Percentiles rank a stretch among this genome's conserved stretches.
These are phyloP conservation scores for Aleiodes alternator DNA, from an alignment of 2,888 invertebrate species.

Conservation along the genomic window DNA sequence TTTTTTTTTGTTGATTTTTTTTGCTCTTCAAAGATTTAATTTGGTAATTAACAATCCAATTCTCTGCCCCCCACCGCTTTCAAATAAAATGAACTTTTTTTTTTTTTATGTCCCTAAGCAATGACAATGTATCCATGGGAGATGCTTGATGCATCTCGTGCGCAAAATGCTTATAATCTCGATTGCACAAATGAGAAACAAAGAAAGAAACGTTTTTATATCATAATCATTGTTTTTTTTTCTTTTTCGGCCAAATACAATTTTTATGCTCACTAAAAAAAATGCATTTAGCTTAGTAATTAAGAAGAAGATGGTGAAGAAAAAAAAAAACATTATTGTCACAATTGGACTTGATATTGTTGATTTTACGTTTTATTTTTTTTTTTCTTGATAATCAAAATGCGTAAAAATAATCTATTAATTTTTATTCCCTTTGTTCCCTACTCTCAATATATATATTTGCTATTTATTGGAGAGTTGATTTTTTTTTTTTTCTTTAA, in stretches of 20 bases:
- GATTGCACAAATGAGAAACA: slow-evolving; percentile 19
- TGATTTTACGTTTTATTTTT: slow-evolving; percentile 30
- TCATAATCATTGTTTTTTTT: slow-evolving; percentile 17
- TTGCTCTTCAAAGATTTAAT: slow-evolving; percentile 29
- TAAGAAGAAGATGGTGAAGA: neutral
- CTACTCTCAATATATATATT: slow-evolving; percentile 1
- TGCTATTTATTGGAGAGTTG: neutral
- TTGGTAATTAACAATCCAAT: neutral
- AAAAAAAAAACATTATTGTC: slow-evolving; percentile 4
- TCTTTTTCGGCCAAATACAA: slow-evolving; percentile 23
- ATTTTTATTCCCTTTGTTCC: neutral
- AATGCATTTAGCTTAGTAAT: slow-evolving; percentile 31
- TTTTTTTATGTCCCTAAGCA: neutral
- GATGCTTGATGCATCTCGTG: neutral
- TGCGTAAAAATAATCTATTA: neutral
- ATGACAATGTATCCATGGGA: neutral
- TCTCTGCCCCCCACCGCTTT: slow-evolving; percentile 23
- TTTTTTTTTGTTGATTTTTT: slow-evolving; percentile 19
- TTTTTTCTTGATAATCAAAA: neutral
- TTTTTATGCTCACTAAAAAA: slow-evolving; percentile 26
- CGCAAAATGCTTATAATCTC: slow-evolving; percentile 18
- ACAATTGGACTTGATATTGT: slow-evolving; percentile 43
- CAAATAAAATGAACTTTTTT: slow-evolving; percentile 7
- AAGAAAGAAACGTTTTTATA: slow-evolving; percentile 2
- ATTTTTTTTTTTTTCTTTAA: slow-evolving; percentile 29